Percentiles rank a stretch among this genome's conserved stretches.
phyloP scores from a whole-genome alignment of 1,140 invertebrate species.

The Antheraea mylitta region DNA sequence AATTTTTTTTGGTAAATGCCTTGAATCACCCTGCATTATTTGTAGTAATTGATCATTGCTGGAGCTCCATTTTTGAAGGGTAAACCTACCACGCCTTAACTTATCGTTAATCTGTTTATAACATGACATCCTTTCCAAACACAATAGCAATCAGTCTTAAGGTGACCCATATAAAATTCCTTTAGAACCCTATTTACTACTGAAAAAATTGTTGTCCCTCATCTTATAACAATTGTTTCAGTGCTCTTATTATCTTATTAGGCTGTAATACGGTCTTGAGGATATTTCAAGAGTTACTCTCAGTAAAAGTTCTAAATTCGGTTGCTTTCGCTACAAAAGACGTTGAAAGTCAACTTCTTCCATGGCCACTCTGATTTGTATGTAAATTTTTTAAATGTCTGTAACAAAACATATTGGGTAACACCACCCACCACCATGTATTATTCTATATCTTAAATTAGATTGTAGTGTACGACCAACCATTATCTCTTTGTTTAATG shows the following conservation, averaged over 20 bases:
- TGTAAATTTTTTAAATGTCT: background rate
- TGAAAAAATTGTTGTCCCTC: background rate
- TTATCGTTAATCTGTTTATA: background rate
- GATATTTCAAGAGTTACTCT: background rate
- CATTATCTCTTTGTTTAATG: background rate
- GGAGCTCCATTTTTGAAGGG: background rate
- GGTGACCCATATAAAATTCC: constrained; percentile 8
- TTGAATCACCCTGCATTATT: background rate
- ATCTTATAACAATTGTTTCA: background rate
- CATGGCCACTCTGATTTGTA: background rate
- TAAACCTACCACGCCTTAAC: background rate
- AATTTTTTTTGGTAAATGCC: background rate
- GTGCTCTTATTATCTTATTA: background rate
- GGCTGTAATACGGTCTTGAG: background rate
- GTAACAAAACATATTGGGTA: constrained; percentile 3
- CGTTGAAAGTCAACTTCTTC: constrained; percentile 1
- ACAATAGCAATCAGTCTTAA: background rate
- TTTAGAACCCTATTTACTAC: background rate
- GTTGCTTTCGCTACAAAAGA: background rate
- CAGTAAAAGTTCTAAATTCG: background rate
- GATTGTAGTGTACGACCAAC: background rate
- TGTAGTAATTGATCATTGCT: background rate
- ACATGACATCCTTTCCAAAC: background rate
- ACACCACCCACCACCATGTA: background rate
- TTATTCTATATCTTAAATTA: background rate